Evolutionary conservation across 2,797 vertebrate genomes (phyloP).

Genomic region (Salarias fasciatus): DNA sequence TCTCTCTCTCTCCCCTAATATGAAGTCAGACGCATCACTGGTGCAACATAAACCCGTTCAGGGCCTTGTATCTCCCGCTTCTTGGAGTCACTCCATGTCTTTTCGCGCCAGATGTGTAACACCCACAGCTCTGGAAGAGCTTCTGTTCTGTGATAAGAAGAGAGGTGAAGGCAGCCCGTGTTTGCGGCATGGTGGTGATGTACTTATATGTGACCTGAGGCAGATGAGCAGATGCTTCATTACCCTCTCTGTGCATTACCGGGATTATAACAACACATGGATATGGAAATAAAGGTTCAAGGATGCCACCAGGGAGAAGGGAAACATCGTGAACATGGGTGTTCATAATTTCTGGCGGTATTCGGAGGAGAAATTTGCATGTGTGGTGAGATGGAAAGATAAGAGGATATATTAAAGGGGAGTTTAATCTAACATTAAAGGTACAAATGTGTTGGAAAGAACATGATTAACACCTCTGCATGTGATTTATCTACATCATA

Average conservation of each 20-base stretch:
- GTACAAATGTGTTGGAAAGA: not conserved
- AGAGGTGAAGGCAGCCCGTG: conserved; percentile 64
- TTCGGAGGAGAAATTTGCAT: not conserved
- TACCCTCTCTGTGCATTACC: conserved; percentile 60
- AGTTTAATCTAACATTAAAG: not conserved
- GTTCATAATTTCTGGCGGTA: conserved; percentile 12
- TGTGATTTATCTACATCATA: not conserved
- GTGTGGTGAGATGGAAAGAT: conserved; percentile 7
- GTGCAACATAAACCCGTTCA: conserved; percentile 22
- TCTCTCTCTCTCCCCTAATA: conserved; percentile 18
- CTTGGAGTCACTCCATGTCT: conserved; percentile 51
- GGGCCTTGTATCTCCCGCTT: conserved; percentile 30
- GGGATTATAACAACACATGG: conserved; percentile 60
- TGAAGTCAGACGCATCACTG: conserved; percentile 22
- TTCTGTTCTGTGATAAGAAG: conserved; percentile 58
- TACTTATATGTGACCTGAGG: conserved; percentile 70
- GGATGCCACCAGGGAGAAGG: conserved; percentile 25
- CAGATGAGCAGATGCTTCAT: conserved; percentile 74
- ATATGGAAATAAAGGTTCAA: conserved; percentile 49
- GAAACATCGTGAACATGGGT: conserved; percentile 28
- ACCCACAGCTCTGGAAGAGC: conserved; percentile 51
- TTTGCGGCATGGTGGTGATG: conserved; percentile 63
- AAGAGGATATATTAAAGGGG: not conserved
- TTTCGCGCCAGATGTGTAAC: conserved; percentile 59
- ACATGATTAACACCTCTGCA: conserved; percentile 3